A percentile compares a stretch with the other conserved stretches of the same genome.
Conservation (phyloP, 1,140 invertebrate species). For the Oscheius sp. region DNA sequence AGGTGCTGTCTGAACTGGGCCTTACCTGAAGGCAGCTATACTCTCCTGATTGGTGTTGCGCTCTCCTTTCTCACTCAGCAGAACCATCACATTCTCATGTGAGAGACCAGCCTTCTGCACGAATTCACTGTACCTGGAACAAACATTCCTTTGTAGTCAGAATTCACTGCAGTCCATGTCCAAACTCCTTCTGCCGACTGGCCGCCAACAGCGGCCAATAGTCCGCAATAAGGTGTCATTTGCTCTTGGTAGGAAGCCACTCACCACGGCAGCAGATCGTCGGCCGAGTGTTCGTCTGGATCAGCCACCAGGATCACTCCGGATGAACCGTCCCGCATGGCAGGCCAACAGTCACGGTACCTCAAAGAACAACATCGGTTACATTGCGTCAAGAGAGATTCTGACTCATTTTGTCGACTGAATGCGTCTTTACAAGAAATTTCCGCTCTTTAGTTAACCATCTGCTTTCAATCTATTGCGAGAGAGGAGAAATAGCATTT, state of each 20-base stretch:
- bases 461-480: neutral
- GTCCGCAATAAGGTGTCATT: too few species aligned
- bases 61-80: slow-evolving; percentile 23
- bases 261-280: slow-evolving; percentile 25
- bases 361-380: too few species aligned
- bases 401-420: too few species aligned
- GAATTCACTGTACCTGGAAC: slow-evolving; percentile 14
- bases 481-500: too few species aligned
- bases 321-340: slow-evolving; percentile 15
- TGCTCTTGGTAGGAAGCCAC: too few species aligned
- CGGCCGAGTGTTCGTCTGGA: slow-evolving; percentile 25
- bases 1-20: too few species aligned
- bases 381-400: too few species aligned
- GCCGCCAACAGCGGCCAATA: too few species aligned
- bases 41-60: slow-evolving; percentile 25
- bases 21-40: slow-evolving; percentile 23
- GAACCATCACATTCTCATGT: slow-evolving; percentile 13
- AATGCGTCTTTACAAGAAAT: neutral
- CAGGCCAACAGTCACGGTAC: slow-evolving; percentile 34
- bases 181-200: neutral
- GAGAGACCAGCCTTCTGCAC: slow-evolving; percentile 12
- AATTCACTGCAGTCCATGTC: too few species aligned
- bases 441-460: neutral
- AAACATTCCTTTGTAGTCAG: neutral
- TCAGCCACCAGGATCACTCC: slow-evolving; percentile 34